Percentiles rank a stretch among this genome's conserved stretches.
Conservation (phyloP, 2,113 vertebrate genomes). For the Rhynchomys soricoides region DNA sequence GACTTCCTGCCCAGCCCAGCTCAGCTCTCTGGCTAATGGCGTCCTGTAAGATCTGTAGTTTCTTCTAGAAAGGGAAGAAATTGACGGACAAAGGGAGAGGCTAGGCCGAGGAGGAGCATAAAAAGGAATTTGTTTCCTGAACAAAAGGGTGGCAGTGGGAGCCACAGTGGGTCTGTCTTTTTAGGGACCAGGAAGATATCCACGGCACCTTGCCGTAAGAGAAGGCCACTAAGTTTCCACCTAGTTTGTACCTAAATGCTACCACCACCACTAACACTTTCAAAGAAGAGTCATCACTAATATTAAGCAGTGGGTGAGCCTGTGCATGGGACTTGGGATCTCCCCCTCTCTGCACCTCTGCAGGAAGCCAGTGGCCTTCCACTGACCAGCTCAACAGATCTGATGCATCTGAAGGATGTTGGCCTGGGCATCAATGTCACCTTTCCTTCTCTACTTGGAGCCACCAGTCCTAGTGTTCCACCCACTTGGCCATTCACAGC, state of each 20-base stretch:
- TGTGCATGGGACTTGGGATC: not conserved
- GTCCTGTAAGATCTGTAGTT: not conserved
- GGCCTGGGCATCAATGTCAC: not conserved
- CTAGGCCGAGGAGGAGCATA: not conserved
- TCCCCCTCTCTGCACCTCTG: not conserved
- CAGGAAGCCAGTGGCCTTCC: not conserved
- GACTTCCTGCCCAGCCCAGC: not conserved
- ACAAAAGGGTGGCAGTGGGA: not conserved
- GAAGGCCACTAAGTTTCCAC: not conserved
- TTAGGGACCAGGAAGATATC: not conserved
- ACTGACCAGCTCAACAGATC: not conserved
- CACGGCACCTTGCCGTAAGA: not conserved
- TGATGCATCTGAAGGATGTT: not conserved
- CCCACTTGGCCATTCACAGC: too few relatives aligned
- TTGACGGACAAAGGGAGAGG: not conserved
- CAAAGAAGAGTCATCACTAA: not conserved
- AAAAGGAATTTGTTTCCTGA: not conserved
- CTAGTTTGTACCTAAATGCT: not conserved
- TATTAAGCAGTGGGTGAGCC: not conserved
- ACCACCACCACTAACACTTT: not conserved
- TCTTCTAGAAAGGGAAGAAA: not conserved
- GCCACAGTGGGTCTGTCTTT: not conserved
- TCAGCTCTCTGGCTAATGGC: not conserved
- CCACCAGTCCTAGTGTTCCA: not conserved
- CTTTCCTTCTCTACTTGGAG: not conserved